Conservation (phyloP, 64 coral and sea anemone species). For the Montipora sp. region DNA sequence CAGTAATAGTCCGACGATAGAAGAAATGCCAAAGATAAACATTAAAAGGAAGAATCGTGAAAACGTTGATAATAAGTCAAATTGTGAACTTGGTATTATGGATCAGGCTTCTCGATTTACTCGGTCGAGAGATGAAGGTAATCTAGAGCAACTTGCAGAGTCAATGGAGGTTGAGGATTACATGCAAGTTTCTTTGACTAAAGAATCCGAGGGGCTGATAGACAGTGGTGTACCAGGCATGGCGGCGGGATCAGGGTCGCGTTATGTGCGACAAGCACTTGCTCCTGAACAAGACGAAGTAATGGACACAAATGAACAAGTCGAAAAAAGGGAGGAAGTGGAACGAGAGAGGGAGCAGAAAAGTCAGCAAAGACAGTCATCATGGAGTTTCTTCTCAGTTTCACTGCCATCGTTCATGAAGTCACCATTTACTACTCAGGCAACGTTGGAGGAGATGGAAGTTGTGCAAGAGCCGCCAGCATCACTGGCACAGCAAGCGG, state of each 20-base stretch:
- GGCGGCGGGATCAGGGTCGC: too few species aligned
- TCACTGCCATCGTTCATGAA: not conserved
- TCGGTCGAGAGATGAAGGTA: not conserved
- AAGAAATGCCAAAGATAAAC: not conserved
- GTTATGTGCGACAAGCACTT: too few species aligned
- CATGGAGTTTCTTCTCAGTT: not conserved
- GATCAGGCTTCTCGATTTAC: not conserved
- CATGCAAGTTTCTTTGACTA: not conserved
- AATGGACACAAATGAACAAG: not conserved
- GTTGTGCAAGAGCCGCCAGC: not conserved
- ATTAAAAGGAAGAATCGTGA: not conserved
- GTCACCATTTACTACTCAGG: not conserved
- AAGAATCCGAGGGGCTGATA: not conserved
- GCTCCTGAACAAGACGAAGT: not conserved
- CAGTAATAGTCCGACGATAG: not conserved
- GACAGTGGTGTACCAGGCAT: not conserved
- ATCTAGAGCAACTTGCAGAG: not conserved
- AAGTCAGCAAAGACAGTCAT: not conserved
- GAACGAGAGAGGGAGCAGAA: not conserved
- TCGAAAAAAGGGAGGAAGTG: not conserved
- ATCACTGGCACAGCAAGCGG: not conserved
- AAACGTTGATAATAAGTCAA: not conserved
- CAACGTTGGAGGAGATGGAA: not conserved
- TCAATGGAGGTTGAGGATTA: not conserved
- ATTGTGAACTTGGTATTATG: not conserved